Conservation (phyloP, 2,797 vertebrate genomes). For the Myotis findleyi region DNA sequence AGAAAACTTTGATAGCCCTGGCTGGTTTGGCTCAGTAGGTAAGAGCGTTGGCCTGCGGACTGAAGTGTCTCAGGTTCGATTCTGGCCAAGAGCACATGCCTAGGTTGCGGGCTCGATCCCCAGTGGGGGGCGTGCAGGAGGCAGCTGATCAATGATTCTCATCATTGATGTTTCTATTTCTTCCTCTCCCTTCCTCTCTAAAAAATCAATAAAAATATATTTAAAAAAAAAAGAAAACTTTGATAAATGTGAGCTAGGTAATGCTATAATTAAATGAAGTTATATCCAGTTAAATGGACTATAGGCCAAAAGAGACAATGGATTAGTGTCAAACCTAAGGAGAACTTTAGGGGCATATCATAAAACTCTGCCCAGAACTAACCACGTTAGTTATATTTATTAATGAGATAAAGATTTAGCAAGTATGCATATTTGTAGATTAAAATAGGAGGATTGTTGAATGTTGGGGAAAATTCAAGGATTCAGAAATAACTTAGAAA, state of each 20-base stretch:
- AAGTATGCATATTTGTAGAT: neutral
- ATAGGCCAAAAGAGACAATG: neutral
- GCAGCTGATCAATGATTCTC: too few relatives aligned
- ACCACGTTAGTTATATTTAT: slow-evolving; percentile 50
- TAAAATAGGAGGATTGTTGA: slow-evolving; percentile 38
- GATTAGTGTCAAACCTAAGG: slow-evolving; percentile 8
- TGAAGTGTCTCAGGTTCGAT: too few relatives aligned
- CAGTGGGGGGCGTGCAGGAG: too few relatives aligned
- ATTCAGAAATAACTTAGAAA: slow-evolving; percentile 59
- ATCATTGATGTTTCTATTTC: too few relatives aligned
- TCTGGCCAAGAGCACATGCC: too few relatives aligned
- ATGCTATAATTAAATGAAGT: slow-evolving; percentile 46
- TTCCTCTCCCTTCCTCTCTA: too few relatives aligned
- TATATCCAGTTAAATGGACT: slow-evolving; percentile 36
- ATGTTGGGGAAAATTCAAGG: neutral
- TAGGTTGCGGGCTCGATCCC: too few relatives aligned
- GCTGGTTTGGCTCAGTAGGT: too few relatives aligned
- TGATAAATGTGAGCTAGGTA: slow-evolving; percentile 3
- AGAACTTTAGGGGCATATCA: slow-evolving; percentile 6
- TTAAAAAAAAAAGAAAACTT: neutral
- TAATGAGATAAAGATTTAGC: slow-evolving; percentile 41
- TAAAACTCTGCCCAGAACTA: slow-evolving; percentile 42
- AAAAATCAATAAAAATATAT: too few relatives aligned
- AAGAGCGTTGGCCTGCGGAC: too few relatives aligned
- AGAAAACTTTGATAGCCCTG: slow-evolving; percentile 12